Conservation (phyloP, 1,140 invertebrate species). For the Solenopsis fugax region DNA sequence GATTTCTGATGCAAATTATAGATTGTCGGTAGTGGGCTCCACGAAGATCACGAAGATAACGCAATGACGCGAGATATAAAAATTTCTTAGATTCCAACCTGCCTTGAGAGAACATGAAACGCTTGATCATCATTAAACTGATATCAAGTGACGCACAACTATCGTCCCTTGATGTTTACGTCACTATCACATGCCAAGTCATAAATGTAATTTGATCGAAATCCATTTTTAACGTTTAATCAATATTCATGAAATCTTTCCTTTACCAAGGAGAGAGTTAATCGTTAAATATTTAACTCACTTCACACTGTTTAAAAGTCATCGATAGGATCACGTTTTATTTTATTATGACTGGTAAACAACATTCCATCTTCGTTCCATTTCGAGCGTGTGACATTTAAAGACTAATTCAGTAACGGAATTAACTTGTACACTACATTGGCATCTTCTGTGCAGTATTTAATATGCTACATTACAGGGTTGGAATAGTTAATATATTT, state of each 20-base stretch:
- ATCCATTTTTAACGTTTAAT: not conserved
- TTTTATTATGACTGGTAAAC: not conserved
- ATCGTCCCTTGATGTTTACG: not conserved
- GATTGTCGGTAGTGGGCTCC: not conserved
- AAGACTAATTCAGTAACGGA: not conserved
- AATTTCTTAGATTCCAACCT: not conserved
- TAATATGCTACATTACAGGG: too few species aligned
- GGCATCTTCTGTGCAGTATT: too few species aligned
- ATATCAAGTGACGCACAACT: conserved; percentile 9
- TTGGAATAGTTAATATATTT: too few species aligned
- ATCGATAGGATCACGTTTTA: not conserved
- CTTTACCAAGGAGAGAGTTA: not conserved
- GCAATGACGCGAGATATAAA: not conserved
- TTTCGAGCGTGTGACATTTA: not conserved
- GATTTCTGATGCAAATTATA: conserved; percentile 3
- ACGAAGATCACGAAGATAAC: conserved; percentile 2
- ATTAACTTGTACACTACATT: not conserved
- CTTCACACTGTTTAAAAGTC: not conserved
- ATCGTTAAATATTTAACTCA: not conserved
- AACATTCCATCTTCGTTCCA: not conserved
- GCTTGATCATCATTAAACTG: conserved; percentile 11
- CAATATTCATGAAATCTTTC: not conserved
- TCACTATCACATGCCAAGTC: not conserved
- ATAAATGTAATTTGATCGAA: conserved; percentile 11
- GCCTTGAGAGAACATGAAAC: conserved; percentile 4